A percentile compares a stretch with the other conserved stretches of the same genome.
Conservation (phyloP, 2,797 vertebrate species). For the Poecilia gillii region DNA sequence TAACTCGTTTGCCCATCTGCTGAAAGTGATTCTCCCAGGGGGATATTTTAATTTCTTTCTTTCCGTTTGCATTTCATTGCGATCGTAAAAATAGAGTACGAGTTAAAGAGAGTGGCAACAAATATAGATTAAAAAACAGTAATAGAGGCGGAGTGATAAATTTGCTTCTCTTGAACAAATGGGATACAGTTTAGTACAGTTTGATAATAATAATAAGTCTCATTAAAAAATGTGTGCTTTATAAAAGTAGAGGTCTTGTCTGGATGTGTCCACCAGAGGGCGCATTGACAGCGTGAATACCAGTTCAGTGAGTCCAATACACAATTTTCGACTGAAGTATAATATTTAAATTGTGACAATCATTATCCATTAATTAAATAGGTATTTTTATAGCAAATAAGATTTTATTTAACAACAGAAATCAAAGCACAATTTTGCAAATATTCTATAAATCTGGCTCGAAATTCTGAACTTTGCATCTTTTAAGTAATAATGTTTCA, state of each 20-base stretch:
- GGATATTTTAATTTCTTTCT: not conserved
- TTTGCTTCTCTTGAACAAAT: not conserved
- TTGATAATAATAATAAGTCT: not conserved
- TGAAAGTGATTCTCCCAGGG: not conserved
- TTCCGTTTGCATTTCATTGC: not conserved
- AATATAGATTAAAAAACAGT: not conserved
- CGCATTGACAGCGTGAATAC: not conserved
- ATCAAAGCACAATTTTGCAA: not conserved
- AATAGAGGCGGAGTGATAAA: not conserved
- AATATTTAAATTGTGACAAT: not conserved
- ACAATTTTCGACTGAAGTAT: not conserved
- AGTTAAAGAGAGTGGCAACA: not conserved
- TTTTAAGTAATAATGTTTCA: not conserved
- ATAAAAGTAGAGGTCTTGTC: not conserved
- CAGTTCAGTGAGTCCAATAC: too few relatives aligned
- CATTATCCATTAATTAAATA: not conserved
- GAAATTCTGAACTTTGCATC: not conserved
- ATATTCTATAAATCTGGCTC: not conserved
- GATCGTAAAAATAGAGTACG: not conserved
- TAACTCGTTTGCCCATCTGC: not conserved
- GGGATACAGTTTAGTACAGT: not conserved
- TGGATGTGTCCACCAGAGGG: not conserved
- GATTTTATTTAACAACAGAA: not conserved
- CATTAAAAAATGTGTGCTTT: not conserved
- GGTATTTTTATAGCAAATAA: not conserved